These are phyloP conservation scores for Sebastes kiyomatsui DNA, from an alignment of 2,797 vertebrate species.

Conservation along the genomic window DNA sequence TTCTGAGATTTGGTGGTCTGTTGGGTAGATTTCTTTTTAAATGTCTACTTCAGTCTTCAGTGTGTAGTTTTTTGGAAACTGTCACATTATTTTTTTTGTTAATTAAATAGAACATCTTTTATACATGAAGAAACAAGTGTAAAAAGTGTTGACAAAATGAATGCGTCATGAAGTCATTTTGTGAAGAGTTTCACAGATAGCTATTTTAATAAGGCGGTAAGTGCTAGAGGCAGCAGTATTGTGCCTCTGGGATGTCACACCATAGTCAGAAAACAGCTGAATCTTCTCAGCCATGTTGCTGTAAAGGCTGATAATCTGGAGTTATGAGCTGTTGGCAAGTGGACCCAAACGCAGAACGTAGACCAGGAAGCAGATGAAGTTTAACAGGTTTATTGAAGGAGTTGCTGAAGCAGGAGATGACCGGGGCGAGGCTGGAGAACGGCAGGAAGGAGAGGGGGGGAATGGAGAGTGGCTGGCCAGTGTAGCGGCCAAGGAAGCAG, in stretches of 20 bases:
- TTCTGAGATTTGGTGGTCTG: neutral
- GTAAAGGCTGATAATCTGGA: neutral
- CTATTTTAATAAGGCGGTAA: neutral
- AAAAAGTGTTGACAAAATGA: too few relatives aligned
- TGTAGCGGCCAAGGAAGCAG: neutral
- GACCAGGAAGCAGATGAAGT: neutral
- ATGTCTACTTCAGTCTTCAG: neutral
- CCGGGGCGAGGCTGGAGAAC: neutral
- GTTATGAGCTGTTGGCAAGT: neutral
- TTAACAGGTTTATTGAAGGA: neutral
- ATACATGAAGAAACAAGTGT: neutral
- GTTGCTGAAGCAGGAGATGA: neutral
- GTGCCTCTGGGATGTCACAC: neutral
- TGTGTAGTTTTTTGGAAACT: neutral
- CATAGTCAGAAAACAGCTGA: neutral
- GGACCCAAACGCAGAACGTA: neutral
- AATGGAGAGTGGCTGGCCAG: neutral
- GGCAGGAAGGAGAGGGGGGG: neutral
- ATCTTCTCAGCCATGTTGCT: neutral
- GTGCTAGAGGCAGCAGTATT: neutral
- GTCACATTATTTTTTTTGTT: neutral
- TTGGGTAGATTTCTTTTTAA: neutral
- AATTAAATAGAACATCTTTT: neutral
- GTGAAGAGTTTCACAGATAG: neutral
- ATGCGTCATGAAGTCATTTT: neutral